These are phyloP conservation scores for Ochotona curzoniae DNA, from an alignment of 2,113 vertebrate species.

Conservation along the genomic window DNA sequence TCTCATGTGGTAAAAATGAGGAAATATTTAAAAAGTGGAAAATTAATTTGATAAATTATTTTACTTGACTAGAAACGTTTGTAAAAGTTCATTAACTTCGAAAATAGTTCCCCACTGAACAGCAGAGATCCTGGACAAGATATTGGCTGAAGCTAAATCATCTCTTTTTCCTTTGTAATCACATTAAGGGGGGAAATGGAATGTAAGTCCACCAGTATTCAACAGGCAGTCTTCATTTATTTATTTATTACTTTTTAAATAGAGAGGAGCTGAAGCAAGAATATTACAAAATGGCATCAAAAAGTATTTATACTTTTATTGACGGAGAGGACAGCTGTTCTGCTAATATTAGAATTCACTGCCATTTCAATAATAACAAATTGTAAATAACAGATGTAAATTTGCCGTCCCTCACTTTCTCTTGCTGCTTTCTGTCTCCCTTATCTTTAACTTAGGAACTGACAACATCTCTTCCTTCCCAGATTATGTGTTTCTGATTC, in stretches of 20 bases:
- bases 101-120: constrained; percentile 50
- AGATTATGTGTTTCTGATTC: background rate
- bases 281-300: background rate
- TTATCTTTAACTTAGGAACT: background rate
- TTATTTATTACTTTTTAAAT: background rate
- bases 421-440: background rate
- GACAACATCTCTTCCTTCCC: background rate
- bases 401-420: background rate
- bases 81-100: constrained; percentile 69
- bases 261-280: background rate
- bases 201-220: background rate
- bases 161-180: constrained; percentile 58
- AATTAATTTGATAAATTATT: constrained; percentile 66
- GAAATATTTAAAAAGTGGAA: constrained; percentile 67
- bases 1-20: constrained; percentile 54
- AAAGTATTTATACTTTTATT: background rate
- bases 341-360: background rate
- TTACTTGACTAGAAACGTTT: constrained; percentile 60
- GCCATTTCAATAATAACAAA: background rate
- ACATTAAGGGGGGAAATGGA: constrained; percentile 13
- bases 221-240: background rate
- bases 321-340: background rate
- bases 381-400: background rate
- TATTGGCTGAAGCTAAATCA: constrained; percentile 40
- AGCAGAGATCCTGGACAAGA: constrained; percentile 30